Conservation (phyloP, 1,140 invertebrate genomes). For the Anoplophora glabripennis region DNA sequence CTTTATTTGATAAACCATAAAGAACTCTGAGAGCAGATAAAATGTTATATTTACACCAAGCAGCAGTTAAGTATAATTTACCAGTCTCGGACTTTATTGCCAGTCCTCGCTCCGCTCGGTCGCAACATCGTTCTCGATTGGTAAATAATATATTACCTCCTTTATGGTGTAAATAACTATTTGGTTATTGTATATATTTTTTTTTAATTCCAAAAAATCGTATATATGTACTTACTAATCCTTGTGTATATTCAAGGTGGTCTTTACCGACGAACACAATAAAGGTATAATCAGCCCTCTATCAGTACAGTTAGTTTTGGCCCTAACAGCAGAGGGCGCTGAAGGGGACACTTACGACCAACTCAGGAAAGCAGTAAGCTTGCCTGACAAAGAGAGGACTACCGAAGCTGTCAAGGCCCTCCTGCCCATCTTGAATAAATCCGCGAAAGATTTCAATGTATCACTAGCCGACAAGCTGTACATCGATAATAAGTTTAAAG, state of each 20-base stretch:
- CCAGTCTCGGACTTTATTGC: too few relatives aligned
- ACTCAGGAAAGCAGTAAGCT: constrained; percentile 13
- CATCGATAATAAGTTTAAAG: constrained; percentile 9
- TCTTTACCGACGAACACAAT: constrained; percentile 1
- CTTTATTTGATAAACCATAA: too few relatives aligned
- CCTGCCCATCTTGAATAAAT: constrained; percentile 21
- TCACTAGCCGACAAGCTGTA: constrained; percentile 28
- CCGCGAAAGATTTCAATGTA: constrained; percentile 8
- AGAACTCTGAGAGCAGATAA: too few relatives aligned
- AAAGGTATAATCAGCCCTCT: constrained; percentile 25
- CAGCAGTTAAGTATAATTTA: too few relatives aligned
- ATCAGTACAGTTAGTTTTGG: constrained; percentile 25
- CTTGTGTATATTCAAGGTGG: neutral
- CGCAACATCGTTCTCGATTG: too few relatives aligned
- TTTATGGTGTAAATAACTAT: neutral
- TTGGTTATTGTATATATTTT: neutral
- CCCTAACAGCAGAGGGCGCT: constrained; percentile 23
- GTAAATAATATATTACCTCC: neutral
- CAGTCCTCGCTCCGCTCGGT: too few relatives aligned
- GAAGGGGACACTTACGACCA: constrained; percentile 16
- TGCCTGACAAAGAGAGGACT: constrained; percentile 13
- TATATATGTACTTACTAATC: neutral
- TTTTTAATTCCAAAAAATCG: too few relatives aligned
- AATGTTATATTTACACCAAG: too few relatives aligned
- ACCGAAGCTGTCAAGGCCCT: constrained; percentile 44